Base-by-base conservation (phyloP, 2,888 invertebrate genomes). In the Sialis lutaria region DNA sequence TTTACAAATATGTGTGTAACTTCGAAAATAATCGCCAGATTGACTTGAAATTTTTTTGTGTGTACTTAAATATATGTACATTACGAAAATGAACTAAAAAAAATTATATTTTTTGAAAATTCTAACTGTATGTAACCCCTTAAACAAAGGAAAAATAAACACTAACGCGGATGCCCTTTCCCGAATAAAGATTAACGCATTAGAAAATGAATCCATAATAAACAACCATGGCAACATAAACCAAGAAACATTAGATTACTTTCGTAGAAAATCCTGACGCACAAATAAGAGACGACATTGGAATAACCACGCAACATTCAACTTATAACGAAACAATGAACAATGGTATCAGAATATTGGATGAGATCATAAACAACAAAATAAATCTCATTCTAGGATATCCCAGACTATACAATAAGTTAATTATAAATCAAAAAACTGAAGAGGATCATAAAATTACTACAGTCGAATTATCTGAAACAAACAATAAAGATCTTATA, bases 281-380 rank as follows among this genome's bases (percentile, higher is more conserved):
- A 37, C 37, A 37, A 37, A 35, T 35, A 35, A 9, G n/a, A 35
- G 2, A 22, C 22, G 2, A 2, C 4, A 22, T 4, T 4, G 2
- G 4, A 22, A 2, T 4, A n/a, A n/a, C 2, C 4, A 35, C 35
- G 3, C 35, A 35, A 35, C n/a, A 35, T n/a, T 9, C 35, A n/a
- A 35, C 35, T 44, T 46, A 44, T 9, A 46, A 46, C 4, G 46
- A 46, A 31, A 46, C 42, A 2, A 46, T 43, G 2, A 47, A 47
- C 44, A 4, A 47, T 2, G 47, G 44, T 4, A 47, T 47, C 2
- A 31, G 4, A 13, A 45, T 47, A 12, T 33, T 47, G n/a, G 34
- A 45, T 30, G 47, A 47, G 5, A 45, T 47, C 2, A 47, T 47
- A 2, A 47, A 47, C 6, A 47, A 47, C 30, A 47, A 45, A 47